Evolutionary conservation across 2,113 vertebrate species (phyloP), one percentile per base, ranked within the genome.

Genomic region (Triplophysa tibetana): DNA sequence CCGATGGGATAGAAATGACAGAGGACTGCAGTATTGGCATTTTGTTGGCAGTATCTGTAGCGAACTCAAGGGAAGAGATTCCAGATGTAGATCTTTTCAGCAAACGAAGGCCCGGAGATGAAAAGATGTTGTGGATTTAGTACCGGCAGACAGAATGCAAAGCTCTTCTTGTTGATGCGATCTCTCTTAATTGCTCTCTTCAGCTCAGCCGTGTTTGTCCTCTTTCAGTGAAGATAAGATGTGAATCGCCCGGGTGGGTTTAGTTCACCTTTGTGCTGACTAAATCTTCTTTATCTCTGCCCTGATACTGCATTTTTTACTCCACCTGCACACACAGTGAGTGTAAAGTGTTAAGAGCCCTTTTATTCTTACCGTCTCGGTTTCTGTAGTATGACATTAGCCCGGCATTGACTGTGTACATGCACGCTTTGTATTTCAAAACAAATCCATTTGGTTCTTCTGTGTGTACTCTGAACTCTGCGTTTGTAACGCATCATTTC

Each of bases 61-160:
- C 81, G 73, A 29, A 83, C 79, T 79, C 76, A 65, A 77, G 26
- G 78, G 78, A 56, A 82, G 76, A 64, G 70, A 69, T 77, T 87
- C 81, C 82, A 87, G 84, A 85, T 85, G 84, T 81, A 70, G 69
- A 56, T 48, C 63, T 80, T 81, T 80, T 43, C 50, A 67, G 74
- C 17, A 61, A 79, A 79, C 23, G 65, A 26, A 50, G 70, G 75
- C 61, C 38, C 24, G 10, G 48, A 75, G 63, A 66, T 52, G 69
- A 26, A 70, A 79, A 48, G 38, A 24, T 63, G 66, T 48, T 54
- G 14, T 70, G 60, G 80, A 70, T 52, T 1, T 66, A 56, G 75
- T 77, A 48, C 54, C 50, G 69, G 72, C 41, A 21, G 54, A 58
- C 19, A 16, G 19, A 13, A 56, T 70, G 26, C 63, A 21, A 41